Evolutionary conservation across 2,797 vertebrate species (phyloP), one percentile per base, ranked within the genome.

Genomic region (Chelon labrosus): DNA sequence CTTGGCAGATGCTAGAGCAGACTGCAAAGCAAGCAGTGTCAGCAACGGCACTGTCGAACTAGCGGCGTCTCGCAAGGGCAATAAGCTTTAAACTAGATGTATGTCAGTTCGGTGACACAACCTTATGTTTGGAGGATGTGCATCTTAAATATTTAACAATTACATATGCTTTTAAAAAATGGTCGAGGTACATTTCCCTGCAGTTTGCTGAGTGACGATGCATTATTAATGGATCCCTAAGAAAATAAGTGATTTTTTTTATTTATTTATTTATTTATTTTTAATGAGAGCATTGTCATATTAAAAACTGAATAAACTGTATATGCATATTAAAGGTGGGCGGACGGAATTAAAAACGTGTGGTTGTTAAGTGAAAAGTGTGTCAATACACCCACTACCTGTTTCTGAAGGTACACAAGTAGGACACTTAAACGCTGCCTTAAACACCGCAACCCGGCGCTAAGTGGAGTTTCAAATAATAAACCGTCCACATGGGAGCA

Each of bases 131-230:
- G 55, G 37, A 54, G 63, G 78, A 59, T 50, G 25, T 72, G 68
- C 75, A 57, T 71, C 52, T 85, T 70, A 71, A 84, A 88, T 87
- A 85, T 86, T 86, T 75, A 73, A 86, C 70, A 79, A 66, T 76
- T 80, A 74, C 72, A 82, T 64, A 71, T 58, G 63, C 76, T 68
- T 22, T 22, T 22, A 69, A 78, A 53, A 70, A 70, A 67, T 8
- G 61, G 81, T 76, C 75, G 75, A 69, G 77, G 65, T 65, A 58
- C 67, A 19, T 75, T 61, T 73, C 79, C 65, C 56, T 39, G 47
- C 42, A 66, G 78, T 69, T 70, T 61, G 49, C 49, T 17, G 74
- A 74, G 67, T 38, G 69, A 65, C 62, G 10, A 79, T 88, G 59
- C 70, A 88, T 85, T 83, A 85, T 87, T 86, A 73, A 88, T 73